Evolutionary conservation across 2,113 vertebrate species (phyloP), one percentile per base, ranked within the genome.

Genomic region (Nerophis lumbriciformis): DNA sequence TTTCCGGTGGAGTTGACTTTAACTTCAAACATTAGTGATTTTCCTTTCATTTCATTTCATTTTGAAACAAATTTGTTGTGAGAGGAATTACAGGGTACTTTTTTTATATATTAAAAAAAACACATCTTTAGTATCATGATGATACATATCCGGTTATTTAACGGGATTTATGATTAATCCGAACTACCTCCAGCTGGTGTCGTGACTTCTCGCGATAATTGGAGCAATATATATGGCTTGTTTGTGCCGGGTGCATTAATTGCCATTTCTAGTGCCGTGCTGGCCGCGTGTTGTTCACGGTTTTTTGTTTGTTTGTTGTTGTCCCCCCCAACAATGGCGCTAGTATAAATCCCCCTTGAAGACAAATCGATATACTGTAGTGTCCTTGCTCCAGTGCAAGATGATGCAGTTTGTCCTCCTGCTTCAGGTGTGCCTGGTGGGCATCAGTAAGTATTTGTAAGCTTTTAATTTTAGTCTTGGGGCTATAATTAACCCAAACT

Each of bases 331-430:
- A 6, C 0, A 4, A 45, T 67, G 12, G 15, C 61, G 53, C 7
- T 6, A 28, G 5, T 2, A 8, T 58, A 9, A 49, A 15, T 9
- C 15, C 19, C 3, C 42, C 1, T 3, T 50, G 11, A 1, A 39
- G 58, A 48, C 28, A 1, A 1, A 64, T n/a, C 4, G 0, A 21
- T 16, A 11, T 5, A 44, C 16, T 58, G 6, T 12, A 36, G 9
- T 35, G 38, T 44, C 28, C 4, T 19, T 54, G 13, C 53, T 59
- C 16, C 12, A 11, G 35, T 35, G 52, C 16, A 58, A 36, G 35
- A 16, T 9, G 37, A 65, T 78, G 65, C 67, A 14, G 61, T 53
- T 53, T 47, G 6, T 45, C 4, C 48, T 74, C 61, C 71, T 66
- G 66, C 53, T 67, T 59, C 62, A 78, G 7, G 12, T 65, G 28